Evolutionary conservation across 2,113 vertebrate species (phyloP), one percentile per base, ranked within the genome.

Genomic region (Rhizomys pruinosus): DNA sequence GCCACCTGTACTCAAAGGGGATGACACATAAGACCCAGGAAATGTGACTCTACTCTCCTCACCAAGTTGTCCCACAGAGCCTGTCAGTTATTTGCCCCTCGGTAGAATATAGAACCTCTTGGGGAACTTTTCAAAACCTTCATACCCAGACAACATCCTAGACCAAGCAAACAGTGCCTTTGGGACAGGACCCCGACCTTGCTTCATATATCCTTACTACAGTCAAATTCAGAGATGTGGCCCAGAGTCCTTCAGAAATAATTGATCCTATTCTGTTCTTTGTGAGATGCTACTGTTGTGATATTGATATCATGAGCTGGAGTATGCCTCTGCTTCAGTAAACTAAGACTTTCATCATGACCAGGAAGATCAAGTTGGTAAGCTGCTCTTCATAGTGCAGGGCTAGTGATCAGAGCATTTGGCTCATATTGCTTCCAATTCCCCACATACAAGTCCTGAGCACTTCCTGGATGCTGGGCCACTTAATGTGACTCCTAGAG

Each of bases 181-280:
- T 5, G 29, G 3, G 2, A 22, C 23, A 15, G 2, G 4, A 34
- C n/a, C 6, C 27, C 39, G 39, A 37, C 74, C 59, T 12, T 5
- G 12, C 84, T 57, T 66, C 71, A 22, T 8, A 66, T 2, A 77
- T 19, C 42, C 74, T 64, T 84, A 66, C 5, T 73, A 64, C 78
- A 79, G 64, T 66, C 64, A 79, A 17, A 61, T 74, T 64, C 23
- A 52, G 4, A 6, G 27, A 13, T 1, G 13, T 76, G 44, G 19
- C 47, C 71, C 59, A n/a, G 29, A 87, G 32, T 63, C 27, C 59
- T 89, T 96, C 84, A 55, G n/a, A 47, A 91, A 64, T 44, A 79
- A 84, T 74, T 10, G 25, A 23, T 16, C n/a, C 34, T 55, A 19
- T 63, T 94, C 68, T 57, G 25, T 59, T 89, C 82, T 80, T 89